A percentile compares a stretch with the other conserved stretches of the same genome.
Evolutionary conservation across 2,888 invertebrate species (phyloP).

Genomic region (Oxytorus armatus): DNA sequence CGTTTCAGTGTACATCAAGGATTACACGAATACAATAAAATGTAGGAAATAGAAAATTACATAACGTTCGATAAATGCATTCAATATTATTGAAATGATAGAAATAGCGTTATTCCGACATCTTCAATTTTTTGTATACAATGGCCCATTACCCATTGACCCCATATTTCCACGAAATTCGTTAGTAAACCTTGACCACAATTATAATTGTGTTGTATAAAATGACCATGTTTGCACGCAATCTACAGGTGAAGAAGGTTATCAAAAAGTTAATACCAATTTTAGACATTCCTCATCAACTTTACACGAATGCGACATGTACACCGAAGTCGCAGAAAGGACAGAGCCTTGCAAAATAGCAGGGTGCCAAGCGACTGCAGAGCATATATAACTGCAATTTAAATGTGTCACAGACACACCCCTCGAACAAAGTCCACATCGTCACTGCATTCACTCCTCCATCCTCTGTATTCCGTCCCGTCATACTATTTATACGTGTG

Average conservation of each 20-base stretch:
- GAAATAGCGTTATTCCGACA: background rate
- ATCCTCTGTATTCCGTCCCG: conserved; percentile 8
- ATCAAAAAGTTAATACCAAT: background rate
- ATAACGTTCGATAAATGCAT: background rate
- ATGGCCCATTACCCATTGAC: no score
- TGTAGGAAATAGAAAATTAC: no score
- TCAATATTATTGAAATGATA: background rate
- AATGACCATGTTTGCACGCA: background rate
- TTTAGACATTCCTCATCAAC: background rate
- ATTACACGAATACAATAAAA: no score
- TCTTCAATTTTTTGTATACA: no score
- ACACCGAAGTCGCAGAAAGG: background rate
- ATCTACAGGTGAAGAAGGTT: background rate
- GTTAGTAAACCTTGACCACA: no score
- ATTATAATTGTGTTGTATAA: background rate
- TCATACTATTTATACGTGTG: conserved; percentile 1
- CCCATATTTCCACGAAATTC: no score
- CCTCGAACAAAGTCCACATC: conserved; percentile 56
- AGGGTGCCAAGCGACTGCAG: background rate
- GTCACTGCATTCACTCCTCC: conserved; percentile 43
- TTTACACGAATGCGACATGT: background rate
- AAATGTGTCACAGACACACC: conserved; percentile 43
- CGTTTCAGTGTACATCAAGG: no score
- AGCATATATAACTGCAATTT: background rate
- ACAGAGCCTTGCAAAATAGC: background rate